phyloP scores from a whole-genome alignment of 2,797 vertebrate species.

The Trachurus trachurus region DNA sequence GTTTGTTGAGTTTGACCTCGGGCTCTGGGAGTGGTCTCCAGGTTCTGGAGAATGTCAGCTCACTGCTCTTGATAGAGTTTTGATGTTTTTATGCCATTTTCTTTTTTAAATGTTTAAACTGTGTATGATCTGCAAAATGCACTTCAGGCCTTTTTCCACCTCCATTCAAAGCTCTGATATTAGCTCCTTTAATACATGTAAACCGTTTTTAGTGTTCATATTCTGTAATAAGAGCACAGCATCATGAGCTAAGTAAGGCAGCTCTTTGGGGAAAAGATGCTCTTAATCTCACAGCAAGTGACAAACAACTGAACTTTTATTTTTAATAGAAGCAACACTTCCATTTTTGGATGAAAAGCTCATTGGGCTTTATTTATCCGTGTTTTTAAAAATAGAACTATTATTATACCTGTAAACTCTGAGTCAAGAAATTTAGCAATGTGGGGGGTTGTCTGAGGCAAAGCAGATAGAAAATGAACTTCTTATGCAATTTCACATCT shows the following conservation, averaged over 20 bases:
- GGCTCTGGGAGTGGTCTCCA: background rate
- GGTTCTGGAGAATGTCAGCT: background rate
- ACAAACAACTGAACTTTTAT: slow-evolving; percentile 37
- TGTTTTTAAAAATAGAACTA: background rate
- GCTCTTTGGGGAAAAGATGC: slow-evolving; percentile 36
- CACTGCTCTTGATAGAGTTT: background rate
- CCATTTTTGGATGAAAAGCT: slow-evolving; percentile 9
- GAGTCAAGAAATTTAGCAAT: background rate
- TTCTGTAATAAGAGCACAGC: slow-evolving; percentile 29
- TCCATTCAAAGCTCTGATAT: background rate
- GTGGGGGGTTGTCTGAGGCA: background rate
- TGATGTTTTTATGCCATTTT: background rate
- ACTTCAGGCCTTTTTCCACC: background rate
- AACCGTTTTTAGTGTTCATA: background rate
- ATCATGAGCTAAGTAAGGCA: slow-evolving; percentile 16
- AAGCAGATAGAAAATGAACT: slow-evolving; percentile 5
- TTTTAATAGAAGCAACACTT: background rate
- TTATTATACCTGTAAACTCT: background rate
- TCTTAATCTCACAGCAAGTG: slow-evolving; percentile 26
- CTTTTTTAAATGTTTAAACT: background rate
- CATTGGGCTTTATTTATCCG: background rate
- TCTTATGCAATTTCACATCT: slow-evolving; percentile 20
- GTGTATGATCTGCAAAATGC: background rate
- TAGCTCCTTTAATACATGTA: slow-evolving; percentile 9
- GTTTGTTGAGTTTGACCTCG: background rate